Conservation (phyloP, 2,888 invertebrate genomes). For the Heliothis peltigera region DNA sequence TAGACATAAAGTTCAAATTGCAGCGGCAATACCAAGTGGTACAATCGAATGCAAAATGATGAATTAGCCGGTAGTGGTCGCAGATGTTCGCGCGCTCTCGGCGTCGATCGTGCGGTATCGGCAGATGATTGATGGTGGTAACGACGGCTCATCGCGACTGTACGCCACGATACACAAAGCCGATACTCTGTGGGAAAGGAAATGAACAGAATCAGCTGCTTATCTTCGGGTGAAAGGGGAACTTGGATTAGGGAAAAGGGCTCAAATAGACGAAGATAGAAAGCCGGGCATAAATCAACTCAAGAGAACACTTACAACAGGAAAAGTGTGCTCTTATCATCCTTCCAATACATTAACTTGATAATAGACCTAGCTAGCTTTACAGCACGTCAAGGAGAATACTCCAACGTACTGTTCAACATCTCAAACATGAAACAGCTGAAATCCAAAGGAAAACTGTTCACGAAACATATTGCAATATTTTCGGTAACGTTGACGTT, state of each 20-base stretch:
- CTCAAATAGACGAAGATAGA: constrained; percentile 22
- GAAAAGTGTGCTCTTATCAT: constrained; percentile 12
- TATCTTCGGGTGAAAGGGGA: constrained; percentile 36
- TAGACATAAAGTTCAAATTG: constrained; percentile 3
- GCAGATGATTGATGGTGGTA: constrained; percentile 62
- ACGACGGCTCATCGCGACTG: constrained; percentile 49
- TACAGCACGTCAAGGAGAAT: neutral
- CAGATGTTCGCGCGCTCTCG: constrained; percentile 59
- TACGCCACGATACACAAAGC: constrained; percentile 53
- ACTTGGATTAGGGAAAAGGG: constrained; percentile 34
- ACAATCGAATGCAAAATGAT: constrained; percentile 59
- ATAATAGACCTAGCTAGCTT: neutral
- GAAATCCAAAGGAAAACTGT: too few species aligned
- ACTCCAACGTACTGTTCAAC: neutral
- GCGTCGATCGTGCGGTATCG: constrained; percentile 54
- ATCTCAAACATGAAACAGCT: neutral
- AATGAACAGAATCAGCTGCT: constrained; percentile 55
- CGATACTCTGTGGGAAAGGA: constrained; percentile 53
- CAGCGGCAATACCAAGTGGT: constrained; percentile 3
- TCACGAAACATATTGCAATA: too few species aligned
- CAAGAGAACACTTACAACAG: constrained; percentile 36
- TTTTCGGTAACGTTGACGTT: neutral
- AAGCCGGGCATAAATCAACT: constrained; percentile 25
- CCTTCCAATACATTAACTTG: constrained; percentile 3
- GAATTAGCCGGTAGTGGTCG: constrained; percentile 56